Percentiles rank a stretch among this genome's conserved stretches.
Evolutionary conservation across 2,113 vertebrate species (phyloP).

Genomic region (Hepsetus odoe): DNA sequence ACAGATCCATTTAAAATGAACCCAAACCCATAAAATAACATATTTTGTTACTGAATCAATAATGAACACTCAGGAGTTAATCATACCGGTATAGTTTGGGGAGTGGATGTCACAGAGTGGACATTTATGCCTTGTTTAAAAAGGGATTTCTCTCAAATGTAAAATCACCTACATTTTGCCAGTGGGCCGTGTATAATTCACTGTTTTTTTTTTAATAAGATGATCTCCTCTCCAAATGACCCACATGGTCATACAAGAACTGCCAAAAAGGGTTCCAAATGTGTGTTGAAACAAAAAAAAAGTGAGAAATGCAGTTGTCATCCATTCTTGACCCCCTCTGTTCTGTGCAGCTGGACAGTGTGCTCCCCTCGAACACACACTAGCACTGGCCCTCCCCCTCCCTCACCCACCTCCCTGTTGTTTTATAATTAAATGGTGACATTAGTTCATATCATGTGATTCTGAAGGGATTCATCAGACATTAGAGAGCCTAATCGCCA

Average conservation of each 20-base stretch:
- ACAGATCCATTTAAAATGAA: no score
- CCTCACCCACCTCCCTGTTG: slow-evolving; percentile 69
- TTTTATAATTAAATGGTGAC: slow-evolving; percentile 88
- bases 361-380: slow-evolving; percentile 28
- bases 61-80: no score
- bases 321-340: slow-evolving; percentile 76
- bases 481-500: slow-evolving; percentile 84
- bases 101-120: not conserved
- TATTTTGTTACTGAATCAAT: no score
- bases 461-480: slow-evolving; percentile 82
- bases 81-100: no score
- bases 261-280: slow-evolving; percentile 3
- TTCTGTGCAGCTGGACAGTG: slow-evolving; percentile 68
- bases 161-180: no score
- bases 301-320: slow-evolving; percentile 85
- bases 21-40: no score
- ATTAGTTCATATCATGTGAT: slow-evolving; percentile 90
- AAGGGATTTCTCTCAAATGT: no score
- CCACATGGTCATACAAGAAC: not conserved
- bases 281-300: slow-evolving; percentile 48
- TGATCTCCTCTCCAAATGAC: not conserved
- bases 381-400: slow-evolving; percentile 60
- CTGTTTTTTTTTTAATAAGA: no score
- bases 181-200: no score
- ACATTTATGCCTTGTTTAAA: no score